Evolutionary conservation across 2,113 vertebrate genomes (phyloP).

Genomic region (Charadrius vociferus): DNA sequence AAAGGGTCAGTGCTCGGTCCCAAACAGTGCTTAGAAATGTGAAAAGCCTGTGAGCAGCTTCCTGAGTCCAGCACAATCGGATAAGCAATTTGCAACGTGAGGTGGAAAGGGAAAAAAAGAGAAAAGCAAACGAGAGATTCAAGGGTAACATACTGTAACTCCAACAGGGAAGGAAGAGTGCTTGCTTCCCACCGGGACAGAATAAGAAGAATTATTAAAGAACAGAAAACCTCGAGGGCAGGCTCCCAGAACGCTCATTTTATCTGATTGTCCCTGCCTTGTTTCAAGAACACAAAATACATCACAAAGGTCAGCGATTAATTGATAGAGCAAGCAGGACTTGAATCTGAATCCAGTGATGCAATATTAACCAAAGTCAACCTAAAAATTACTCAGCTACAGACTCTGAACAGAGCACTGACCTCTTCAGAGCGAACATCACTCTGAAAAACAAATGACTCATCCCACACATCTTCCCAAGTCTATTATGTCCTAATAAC

Average conservation of each 20-base stretch:
- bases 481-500: not conserved
- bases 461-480: not conserved
- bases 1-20: not conserved
- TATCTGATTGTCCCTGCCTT: slow-evolving; percentile 17
- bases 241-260: slow-evolving; percentile 22
- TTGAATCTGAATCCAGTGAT: not conserved
- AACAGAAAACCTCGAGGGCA: slow-evolving; percentile 5
- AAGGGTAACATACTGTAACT: not conserved
- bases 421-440: not conserved
- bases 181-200: not conserved
- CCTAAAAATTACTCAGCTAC: slow-evolving; percentile 13
- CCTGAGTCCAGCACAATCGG: not conserved
- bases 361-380: not conserved
- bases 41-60: not conserved
- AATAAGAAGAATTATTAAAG: not conserved
- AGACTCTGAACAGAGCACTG: not conserved
- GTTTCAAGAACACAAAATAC: slow-evolving; percentile 41
- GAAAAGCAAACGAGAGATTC: not conserved
- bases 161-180: not conserved
- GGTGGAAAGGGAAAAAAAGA: not conserved
- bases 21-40: not conserved
- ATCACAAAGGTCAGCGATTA: slow-evolving; percentile 42
- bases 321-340: slow-evolving; percentile 8
- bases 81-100: not conserved
- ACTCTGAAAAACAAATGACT: slow-evolving; percentile 44